A percentile compares a stretch with the other conserved stretches of the same genome.
Evolutionary conservation across 2,797 vertebrate species (phyloP).

Genomic region (Dermochelys coriacea): DNA sequence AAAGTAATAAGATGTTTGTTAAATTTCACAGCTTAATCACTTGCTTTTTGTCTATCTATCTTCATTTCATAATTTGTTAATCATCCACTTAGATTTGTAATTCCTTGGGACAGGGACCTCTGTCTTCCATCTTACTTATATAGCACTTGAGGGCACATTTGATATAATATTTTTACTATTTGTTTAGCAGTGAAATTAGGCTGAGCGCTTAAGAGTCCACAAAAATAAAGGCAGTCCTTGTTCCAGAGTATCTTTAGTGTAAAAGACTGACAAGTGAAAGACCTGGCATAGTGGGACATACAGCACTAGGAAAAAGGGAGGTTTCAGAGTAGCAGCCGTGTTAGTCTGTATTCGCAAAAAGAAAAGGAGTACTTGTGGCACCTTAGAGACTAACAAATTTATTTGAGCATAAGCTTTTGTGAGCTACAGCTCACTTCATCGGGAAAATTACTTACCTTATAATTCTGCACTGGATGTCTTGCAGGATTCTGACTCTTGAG

Average conservation of each 20-base stretch:
- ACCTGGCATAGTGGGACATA: not conserved
- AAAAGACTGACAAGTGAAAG: not conserved
- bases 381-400: too few species aligned
- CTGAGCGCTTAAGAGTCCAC: not conserved
- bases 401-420: too few species aligned
- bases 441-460: not conserved
- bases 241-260: not conserved
- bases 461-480: not conserved
- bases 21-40: not conserved
- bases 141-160: not conserved
- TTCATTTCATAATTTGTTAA: not conserved
- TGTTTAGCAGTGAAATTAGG: not conserved
- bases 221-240: not conserved
- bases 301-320: not conserved
- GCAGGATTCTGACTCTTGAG: not conserved
- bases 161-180: not conserved
- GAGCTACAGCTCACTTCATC: too few species aligned
- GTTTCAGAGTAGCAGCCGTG: too few species aligned
- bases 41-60: not conserved
- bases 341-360: too few species aligned
- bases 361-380: too few species aligned
- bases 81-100: not conserved
- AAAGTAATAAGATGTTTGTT: not conserved
- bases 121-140: not conserved
- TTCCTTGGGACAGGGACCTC: not conserved